Evolutionary conservation across 2,797 vertebrate genomes (phyloP), one percentile per base, ranked within the genome.

Genomic region (Choloepus didactylus): DNA sequence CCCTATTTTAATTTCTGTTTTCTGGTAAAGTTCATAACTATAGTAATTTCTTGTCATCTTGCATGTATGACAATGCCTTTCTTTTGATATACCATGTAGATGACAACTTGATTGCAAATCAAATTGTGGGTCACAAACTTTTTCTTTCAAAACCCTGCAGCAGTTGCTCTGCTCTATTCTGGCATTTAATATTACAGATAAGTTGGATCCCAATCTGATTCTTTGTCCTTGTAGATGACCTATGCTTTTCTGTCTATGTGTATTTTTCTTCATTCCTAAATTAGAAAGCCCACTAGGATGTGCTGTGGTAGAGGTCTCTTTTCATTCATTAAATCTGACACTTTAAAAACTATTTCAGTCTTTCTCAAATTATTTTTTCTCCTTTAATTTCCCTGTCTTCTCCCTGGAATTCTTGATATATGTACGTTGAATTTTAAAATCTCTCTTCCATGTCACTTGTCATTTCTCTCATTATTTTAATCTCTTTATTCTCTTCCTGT

Each of bases 391-490:
- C 16, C 88, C 81, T 80, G 4, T 73, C 77, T 70, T 73, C 29
- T 41, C 81, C 89, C 54, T 95, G 49, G 66, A 56, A 95, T 87
- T 87, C 41, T 38, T 72, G 27, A 77, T 73, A 12, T 51, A 46
- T 81, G 25, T 46, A 54, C 70, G 41, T 29, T 88, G 19, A 27
- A 29, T 73, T 49, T 94, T 73, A 18, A 9, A n/a, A 14, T 51
- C 35, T 82, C 0, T 80, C 93, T 86, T 90, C 87, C 21, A 38
- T 16, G 54, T 75, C 44, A 2, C 82, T 86, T 77, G 11, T 59
- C 27, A 3, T 88, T 92, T 87, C 69, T 90, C n/a, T 92, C 15
- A 23, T 85, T 84, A 46, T 83, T 96, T 81, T 96, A 87, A 94
- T 95, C 10, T 81, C 79, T 82, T 94, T 31, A 18, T 91, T 21